Base-by-base conservation (phyloP, 2,888 invertebrate species). In the Protophormia terraenovae region DNA sequence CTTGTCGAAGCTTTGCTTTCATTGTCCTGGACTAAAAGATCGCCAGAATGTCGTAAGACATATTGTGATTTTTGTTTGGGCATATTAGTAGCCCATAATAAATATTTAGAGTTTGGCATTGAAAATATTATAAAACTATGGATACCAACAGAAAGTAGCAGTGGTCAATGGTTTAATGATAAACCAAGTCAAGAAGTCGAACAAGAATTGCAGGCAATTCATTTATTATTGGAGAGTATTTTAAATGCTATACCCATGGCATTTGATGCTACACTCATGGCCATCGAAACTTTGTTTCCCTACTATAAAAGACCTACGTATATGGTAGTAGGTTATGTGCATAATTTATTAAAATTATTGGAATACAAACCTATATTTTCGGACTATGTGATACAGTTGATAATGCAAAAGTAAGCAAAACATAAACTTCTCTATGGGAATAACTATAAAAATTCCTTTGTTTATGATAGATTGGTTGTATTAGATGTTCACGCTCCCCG, bases 331-430 rank as follows among this genome's bases (percentile, higher is more conserved):
- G 94, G 95, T 12, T 98, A 96, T 91, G 91, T 97, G 19, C 95
- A 96, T 89, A 97, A 97, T 92, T 91, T 97, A 55, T 93, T 98
- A 72, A 95, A 95, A 94, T 94, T 97, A 87, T 93, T 95, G 82
- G 94, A 95, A 55, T 97, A 97, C 90, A 94, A 96, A 87, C 96
- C 97, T 0, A 93, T 94, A 0, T 93, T 97, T 71, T 94, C 95
- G 67, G 94, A 94, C 87, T 94, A 95, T 86, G 94, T 98, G 35
- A 93, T 98, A 88, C 94, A 95, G 86, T 93, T 97, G 78, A 94
- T 98, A 89, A 93, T 97, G 86, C 95, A 95, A 89, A 96, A 95
- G 96, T 97, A 94, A 93, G 94, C 92, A 24, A n/a, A 16, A 24
- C 1, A 77, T 29, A 24, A 71, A 69, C 19, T 60, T 55, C 82